Conservation (phyloP, 2,888 invertebrate genomes). For the Gnatocerus cornutus region DNA sequence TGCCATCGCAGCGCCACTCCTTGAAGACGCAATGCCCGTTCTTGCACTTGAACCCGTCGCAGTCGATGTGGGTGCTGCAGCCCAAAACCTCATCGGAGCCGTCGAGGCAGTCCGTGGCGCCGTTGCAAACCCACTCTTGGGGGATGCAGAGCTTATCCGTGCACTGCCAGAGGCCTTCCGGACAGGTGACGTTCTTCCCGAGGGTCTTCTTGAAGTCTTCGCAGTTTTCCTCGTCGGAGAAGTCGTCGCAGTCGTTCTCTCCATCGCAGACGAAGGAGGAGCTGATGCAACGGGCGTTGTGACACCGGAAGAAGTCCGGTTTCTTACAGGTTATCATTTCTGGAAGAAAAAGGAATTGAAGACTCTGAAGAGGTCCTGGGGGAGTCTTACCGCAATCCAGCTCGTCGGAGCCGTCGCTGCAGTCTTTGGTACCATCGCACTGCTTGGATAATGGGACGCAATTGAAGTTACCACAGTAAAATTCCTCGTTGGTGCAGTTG, state of each 20-base stretch:
- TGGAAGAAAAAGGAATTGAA: constrained; percentile 51
- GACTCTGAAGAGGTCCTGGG: neutral
- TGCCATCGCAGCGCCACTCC: constrained; percentile 74
- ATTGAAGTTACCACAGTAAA: constrained; percentile 56
- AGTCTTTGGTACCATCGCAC: constrained; percentile 60
- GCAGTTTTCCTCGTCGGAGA: constrained; percentile 69
- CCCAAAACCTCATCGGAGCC: constrained; percentile 69
- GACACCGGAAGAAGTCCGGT: constrained; percentile 66
- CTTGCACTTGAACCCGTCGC: constrained; percentile 78
- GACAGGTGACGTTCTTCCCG: constrained; percentile 58
- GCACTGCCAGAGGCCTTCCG: constrained; percentile 65
- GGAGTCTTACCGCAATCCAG: constrained; percentile 60
- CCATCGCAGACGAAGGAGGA: constrained; percentile 67
- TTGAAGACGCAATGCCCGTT: constrained; percentile 74
- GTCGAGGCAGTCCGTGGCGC: constrained; percentile 67
- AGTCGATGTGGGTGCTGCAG: constrained; percentile 70
- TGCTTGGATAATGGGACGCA: constrained; percentile 57
- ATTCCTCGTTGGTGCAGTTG: constrained; percentile 58
- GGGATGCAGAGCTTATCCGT: constrained; percentile 63
- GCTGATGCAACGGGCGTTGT: constrained; percentile 66
- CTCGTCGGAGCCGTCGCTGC: constrained; percentile 63
- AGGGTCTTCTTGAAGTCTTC: constrained; percentile 52
- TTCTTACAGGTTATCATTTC: constrained; percentile 61
- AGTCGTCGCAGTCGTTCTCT: constrained; percentile 70
- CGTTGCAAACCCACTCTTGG: constrained; percentile 68